Percentiles rank a stretch among this genome's conserved stretches.
Conservation (phyloP, 2,888 invertebrate species). For the Ectropis crepuscularia region DNA sequence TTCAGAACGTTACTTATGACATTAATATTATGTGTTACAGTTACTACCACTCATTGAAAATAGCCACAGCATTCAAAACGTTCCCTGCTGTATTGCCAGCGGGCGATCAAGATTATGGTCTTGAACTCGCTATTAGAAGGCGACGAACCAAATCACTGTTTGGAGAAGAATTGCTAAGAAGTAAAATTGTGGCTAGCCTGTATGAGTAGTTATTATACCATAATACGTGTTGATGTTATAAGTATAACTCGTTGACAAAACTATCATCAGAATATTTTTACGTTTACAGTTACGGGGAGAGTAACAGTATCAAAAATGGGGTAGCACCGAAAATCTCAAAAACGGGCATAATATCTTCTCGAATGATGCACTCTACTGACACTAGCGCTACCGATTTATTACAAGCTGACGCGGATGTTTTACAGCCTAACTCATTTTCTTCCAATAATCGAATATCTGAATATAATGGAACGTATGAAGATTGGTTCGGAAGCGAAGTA, state of each 20-base stretch:
- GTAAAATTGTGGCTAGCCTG: conserved; percentile 67
- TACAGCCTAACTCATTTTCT: conserved; percentile 47
- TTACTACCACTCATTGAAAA: conserved; percentile 71
- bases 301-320: conserved; percentile 20
- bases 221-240: too few relatives aligned
- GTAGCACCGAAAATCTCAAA: conserved; percentile 22
- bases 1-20: neutral
- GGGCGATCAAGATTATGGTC: conserved; percentile 65
- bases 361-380: conserved; percentile 44
- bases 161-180: conserved; percentile 71
- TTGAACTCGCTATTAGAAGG: conserved; percentile 76
- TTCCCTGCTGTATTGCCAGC: conserved; percentile 58
- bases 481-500: conserved; percentile 69
- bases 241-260: too few relatives aligned
- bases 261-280: neutral
- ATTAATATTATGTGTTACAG: conserved; percentile 46
- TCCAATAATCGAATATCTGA: conserved; percentile 56
- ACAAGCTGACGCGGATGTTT: conserved; percentile 43
- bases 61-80: conserved; percentile 66
- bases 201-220: conserved; percentile 47
- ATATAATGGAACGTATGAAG: conserved; percentile 60
- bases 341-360: conserved; percentile 40
- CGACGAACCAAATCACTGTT: conserved; percentile 76
- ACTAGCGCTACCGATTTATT: conserved; percentile 48
- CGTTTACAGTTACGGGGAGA: conserved; percentile 58